Percentiles rank a stretch among this genome's conserved stretches.
These are phyloP conservation scores for Albula glossodonta DNA, from an alignment of 2,113 vertebrate species.

Conservation along the genomic window DNA sequence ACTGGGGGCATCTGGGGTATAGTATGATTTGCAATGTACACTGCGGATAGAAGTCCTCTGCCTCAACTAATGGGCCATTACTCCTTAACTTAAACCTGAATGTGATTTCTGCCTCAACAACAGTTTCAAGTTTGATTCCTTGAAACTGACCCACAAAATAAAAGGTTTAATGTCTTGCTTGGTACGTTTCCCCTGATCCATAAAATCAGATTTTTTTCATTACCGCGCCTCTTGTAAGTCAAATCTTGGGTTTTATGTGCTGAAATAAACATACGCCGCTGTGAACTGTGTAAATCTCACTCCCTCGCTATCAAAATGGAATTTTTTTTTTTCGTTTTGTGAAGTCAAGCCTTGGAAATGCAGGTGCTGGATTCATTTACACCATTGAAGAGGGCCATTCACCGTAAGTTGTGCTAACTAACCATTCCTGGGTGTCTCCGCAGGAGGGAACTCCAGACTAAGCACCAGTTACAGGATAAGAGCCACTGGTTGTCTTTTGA, in stretches of 20 bases:
- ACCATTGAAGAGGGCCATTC: too few species aligned
- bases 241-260: neutral
- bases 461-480: too few species aligned
- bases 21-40: constrained; percentile 17
- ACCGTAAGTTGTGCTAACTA: too few species aligned
- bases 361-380: too few species aligned
- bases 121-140: neutral
- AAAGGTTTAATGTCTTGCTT: neutral
- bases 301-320: neutral
- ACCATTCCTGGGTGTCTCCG: too few species aligned
- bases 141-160: constrained; percentile 14
- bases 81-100: constrained; percentile 10
- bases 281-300: neutral
- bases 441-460: too few species aligned
- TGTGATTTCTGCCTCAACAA: neutral
- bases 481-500: too few species aligned
- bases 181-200: neutral
- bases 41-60: constrained; percentile 1
- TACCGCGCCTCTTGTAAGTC: neutral
- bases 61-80: constrained; percentile 25
- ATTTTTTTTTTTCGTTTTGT: too few species aligned
- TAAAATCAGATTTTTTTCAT: neutral
- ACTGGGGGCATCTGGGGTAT: neutral
- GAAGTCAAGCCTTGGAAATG: too few species aligned
- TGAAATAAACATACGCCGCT: neutral